Conservation (phyloP, 2,888 invertebrate genomes). For the Eilema griseolum region DNA sequence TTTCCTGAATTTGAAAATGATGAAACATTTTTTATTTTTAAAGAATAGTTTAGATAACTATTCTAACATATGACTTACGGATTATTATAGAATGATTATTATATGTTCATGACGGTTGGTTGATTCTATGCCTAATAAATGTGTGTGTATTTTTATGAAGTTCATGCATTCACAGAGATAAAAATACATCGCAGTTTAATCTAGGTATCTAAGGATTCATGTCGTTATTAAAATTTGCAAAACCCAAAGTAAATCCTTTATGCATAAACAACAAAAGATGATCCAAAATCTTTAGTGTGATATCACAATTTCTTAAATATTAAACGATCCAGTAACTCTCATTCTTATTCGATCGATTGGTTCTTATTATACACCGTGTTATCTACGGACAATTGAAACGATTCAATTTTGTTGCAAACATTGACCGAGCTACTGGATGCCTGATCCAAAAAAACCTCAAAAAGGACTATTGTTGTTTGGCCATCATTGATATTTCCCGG, state of each 20-base stretch:
- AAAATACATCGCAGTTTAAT: not conserved
- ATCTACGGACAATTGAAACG: constrained; percentile 73
- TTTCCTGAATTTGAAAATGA: no score
- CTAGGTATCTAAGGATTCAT: not conserved
- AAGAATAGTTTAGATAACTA: no score
- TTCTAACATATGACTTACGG: no score
- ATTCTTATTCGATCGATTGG: constrained; percentile 61
- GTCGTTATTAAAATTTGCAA: not conserved
- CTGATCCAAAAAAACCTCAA: constrained; percentile 57
- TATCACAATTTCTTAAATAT: constrained; percentile 61
- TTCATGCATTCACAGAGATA: no score
- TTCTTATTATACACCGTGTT: constrained; percentile 63
- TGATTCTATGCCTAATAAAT: no score
- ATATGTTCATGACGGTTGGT: no score
- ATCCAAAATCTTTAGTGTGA: constrained; percentile 52
- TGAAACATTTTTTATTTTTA: no score
- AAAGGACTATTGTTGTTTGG: constrained; percentile 56
- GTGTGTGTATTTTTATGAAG: no score
- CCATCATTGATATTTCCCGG: constrained; percentile 74
- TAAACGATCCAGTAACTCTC: constrained; percentile 57
- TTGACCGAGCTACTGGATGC: constrained; percentile 69
- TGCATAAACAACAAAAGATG: constrained; percentile 4
- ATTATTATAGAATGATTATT: no score
- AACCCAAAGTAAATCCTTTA: not conserved
- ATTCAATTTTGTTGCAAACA: constrained; percentile 68